Percentiles rank a stretch among this genome's conserved stretches.
These are phyloP conservation scores for Grammomys dolichurus DNA, from an alignment of 2,113 vertebrate genomes.

Conservation along the genomic window DNA sequence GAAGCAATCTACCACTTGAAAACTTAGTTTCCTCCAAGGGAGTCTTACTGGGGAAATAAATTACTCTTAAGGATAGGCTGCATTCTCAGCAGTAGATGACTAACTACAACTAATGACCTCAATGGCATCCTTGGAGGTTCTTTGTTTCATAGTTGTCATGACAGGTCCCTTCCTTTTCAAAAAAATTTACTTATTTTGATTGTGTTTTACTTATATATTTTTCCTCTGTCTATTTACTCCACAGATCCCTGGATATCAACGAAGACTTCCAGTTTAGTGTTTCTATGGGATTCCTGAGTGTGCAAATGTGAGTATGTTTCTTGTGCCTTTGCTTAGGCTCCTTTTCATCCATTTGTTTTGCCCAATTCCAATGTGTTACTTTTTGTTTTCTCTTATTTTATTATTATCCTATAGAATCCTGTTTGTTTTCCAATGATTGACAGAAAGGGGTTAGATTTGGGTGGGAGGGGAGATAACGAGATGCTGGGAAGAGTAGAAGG, in stretches of 20 bases:
- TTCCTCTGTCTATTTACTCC: not conserved
- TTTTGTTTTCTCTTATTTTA: not conserved
- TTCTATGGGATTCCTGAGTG: not conserved
- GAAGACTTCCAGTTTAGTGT: not conserved
- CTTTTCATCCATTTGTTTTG: not conserved
- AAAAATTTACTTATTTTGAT: not conserved
- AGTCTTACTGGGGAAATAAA: not conserved
- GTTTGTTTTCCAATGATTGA: not conserved
- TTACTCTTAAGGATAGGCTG: not conserved
- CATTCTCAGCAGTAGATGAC: not conserved
- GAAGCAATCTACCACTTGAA: not conserved
- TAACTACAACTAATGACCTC: not conserved
- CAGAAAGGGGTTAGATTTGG: not conserved
- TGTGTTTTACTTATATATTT: not conserved
- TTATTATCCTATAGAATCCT: not conserved
- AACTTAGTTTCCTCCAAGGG: not conserved
- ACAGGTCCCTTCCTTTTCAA: not conserved
- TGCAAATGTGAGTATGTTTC: not conserved
- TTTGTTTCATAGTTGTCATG: not conserved
- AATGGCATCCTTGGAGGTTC: not conserved
- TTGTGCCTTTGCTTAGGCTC: not conserved
- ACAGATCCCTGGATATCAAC: not conserved
- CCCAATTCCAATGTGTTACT: not conserved
- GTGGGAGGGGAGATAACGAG: not conserved
- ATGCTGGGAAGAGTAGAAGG: not conserved